Conservation (phyloP, 2,888 invertebrate genomes). For the Drosophila basisetae region DNA sequence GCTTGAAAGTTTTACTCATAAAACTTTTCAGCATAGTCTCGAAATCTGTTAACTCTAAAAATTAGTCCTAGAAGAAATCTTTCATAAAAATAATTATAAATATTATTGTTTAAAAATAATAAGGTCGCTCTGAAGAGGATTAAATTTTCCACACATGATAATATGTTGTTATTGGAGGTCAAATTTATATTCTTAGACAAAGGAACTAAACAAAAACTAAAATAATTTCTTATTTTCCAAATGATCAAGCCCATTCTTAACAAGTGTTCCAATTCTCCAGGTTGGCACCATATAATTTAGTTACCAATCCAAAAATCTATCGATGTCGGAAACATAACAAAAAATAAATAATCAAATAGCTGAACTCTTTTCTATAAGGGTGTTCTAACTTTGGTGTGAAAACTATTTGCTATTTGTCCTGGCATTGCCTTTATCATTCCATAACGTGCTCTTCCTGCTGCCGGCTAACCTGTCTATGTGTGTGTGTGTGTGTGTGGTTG, state of each 20-base stretch:
- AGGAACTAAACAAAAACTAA: background rate
- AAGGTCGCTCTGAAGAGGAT: background rate
- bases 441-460: constrained; percentile 13
- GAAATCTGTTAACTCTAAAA: background rate
- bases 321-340: background rate
- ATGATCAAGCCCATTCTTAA: fast-evolving
- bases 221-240: fast-evolving
- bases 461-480: background rate
- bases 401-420: background rate
- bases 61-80: background rate
- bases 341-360: background rate
- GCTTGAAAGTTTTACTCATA: background rate
- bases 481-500: background rate
- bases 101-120: background rate
- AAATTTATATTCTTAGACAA: background rate
- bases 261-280: background rate
- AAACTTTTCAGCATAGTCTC: background rate
- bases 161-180: background rate
- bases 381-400: background rate
- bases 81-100: background rate
- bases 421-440: constrained; percentile 32
- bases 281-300: background rate
- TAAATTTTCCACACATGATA: background rate
- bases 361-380: background rate
- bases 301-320: background rate